Conservation (phyloP, 2,797 vertebrate genomes). For the Cercopithecus petaurista region DNA sequence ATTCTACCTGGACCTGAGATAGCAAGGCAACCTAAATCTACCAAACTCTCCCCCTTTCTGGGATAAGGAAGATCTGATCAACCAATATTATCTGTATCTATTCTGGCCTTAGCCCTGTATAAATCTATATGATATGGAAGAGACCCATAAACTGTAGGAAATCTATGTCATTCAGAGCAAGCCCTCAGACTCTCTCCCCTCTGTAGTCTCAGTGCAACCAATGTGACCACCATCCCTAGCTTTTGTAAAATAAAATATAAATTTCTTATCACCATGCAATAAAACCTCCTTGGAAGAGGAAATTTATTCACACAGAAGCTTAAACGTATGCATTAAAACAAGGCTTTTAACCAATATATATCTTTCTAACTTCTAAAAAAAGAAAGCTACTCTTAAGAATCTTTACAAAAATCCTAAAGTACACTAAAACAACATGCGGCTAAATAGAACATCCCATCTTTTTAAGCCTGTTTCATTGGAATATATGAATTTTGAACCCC, state of each 20-base stretch:
- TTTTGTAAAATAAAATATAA: constrained; percentile 30
- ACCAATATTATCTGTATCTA: not conserved
- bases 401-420: constrained; percentile 14
- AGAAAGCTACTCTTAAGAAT: constrained; percentile 47
- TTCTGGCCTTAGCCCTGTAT: not conserved
- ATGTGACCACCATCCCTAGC: not conserved
- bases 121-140: not conserved
- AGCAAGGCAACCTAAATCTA: not conserved
- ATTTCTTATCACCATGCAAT: not conserved
- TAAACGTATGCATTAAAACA: constrained; percentile 17
- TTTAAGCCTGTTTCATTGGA: not conserved
- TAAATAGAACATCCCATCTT: not conserved
- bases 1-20: not conserved
- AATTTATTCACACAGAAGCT: not conserved
- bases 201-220: not conserved
- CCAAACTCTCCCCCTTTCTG: not conserved
- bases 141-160: not conserved
- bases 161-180: not conserved
- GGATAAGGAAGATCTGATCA: not conserved
- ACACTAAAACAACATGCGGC: not conserved
- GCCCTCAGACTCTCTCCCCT: not conserved
- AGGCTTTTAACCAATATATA: constrained; percentile 11
- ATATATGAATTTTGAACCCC: constrained; percentile 23
- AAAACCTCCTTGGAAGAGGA: not conserved
- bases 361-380: constrained; percentile 38